A percentile compares a stretch with the other conserved stretches of the same genome.
Evolutionary conservation across 2,888 invertebrate genomes (phyloP).

Genomic region (Epinotia demarniana): DNA sequence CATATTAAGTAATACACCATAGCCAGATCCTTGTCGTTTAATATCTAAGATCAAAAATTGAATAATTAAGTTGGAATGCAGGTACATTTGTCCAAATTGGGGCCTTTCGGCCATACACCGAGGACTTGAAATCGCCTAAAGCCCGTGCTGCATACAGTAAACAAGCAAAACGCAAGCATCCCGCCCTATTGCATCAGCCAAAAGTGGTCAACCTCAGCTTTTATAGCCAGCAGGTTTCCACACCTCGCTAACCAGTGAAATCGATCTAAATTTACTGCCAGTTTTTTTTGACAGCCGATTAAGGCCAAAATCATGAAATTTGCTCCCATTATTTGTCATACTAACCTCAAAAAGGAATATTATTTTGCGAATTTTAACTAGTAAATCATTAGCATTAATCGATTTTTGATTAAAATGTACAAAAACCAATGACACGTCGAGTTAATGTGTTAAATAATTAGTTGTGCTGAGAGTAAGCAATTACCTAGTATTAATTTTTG

Average conservation of each 20-base stretch:
- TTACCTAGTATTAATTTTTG: background rate
- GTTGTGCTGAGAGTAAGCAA: background rate
- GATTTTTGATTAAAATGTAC: slow-evolving; percentile 5
- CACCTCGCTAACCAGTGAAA: slow-evolving; percentile 59
- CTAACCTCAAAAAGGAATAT: slow-evolving; percentile 28
- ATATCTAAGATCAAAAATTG: slow-evolving; percentile 22
- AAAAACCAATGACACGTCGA: background rate
- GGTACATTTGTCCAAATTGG: slow-evolving; percentile 15
- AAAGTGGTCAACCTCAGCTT: slow-evolving; percentile 67
- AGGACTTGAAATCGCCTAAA: slow-evolving; percentile 59
- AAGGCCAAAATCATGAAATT: slow-evolving; percentile 43
- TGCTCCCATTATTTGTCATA: slow-evolving; percentile 29
- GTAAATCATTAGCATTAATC: slow-evolving; percentile 11
- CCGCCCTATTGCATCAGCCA: slow-evolving; percentile 79
- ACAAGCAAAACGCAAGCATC: slow-evolving; percentile 68
- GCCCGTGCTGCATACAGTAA: slow-evolving; percentile 57
- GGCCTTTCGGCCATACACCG: slow-evolving; percentile 54
- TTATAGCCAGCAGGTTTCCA: slow-evolving; percentile 64
- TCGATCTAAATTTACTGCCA: slow-evolving; percentile 46
- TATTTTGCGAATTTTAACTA: slow-evolving; percentile 24
- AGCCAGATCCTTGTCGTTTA: slow-evolving; percentile 1
- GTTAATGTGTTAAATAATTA: slow-evolving; percentile 6
- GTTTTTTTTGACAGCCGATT: slow-evolving; percentile 39
- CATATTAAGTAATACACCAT: slow-evolving; percentile 11
- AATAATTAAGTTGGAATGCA: slow-evolving; percentile 11